Evolutionary conservation across 2,888 invertebrate genomes (phyloP).

Genomic region (Drosophila limbata): DNA sequence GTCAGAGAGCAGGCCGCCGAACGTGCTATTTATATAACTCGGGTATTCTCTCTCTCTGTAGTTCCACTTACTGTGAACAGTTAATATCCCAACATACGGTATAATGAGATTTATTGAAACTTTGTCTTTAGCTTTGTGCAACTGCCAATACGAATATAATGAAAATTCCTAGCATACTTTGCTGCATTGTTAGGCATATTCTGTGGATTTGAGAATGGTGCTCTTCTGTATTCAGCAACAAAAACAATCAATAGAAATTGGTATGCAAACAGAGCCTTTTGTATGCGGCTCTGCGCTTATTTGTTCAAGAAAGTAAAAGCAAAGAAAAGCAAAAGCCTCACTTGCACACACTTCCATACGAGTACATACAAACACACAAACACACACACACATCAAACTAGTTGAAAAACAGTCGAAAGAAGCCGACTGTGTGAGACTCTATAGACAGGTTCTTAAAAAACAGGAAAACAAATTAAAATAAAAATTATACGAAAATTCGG

Average conservation of each 20-base stretch:
- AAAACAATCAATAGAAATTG: conserved; percentile 77
- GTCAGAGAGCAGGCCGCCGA: no score
- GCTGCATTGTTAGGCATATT: conserved; percentile 52
- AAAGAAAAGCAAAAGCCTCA: conserved; percentile 45
- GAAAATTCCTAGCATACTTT: conserved; percentile 64
- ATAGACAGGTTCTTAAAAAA: not conserved
- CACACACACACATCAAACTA: not conserved
- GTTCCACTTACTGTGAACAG: not conserved
- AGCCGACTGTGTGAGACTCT: not conserved
- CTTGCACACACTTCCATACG: not conserved
- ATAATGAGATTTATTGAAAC: conserved; percentile 51
- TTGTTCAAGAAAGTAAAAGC: conserved; percentile 70
- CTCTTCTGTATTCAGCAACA: conserved; percentile 50
- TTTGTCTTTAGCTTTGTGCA: conserved; percentile 54
- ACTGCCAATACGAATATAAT: conserved; percentile 46
- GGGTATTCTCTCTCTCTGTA: no score
- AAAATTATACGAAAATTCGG: not conserved
- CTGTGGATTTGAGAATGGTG: not conserved
- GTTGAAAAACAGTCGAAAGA: not conserved
- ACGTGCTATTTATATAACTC: no score
- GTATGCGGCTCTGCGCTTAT: conserved; percentile 58
- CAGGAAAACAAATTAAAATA: no score
- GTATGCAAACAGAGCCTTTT: conserved; percentile 73
- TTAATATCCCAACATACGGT: not conserved
- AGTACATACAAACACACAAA: not conserved